Evolutionary conservation across 2,113 vertebrate species (phyloP), one percentile per base, ranked within the genome.

Genomic region (Gambusia affinis): DNA sequence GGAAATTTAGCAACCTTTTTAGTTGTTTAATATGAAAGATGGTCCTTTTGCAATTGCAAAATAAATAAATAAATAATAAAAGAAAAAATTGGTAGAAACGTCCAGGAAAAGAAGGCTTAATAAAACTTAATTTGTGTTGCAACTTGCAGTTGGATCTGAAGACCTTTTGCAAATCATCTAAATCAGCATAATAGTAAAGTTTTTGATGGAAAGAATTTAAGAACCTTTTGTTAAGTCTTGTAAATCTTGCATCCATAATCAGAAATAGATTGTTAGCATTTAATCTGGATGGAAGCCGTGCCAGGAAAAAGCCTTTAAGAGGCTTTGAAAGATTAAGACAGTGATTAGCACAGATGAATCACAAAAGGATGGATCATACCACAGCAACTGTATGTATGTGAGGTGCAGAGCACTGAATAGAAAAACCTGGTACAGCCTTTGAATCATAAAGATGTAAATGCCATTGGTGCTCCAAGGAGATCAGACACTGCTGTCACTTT

Each of bases 401-500:
- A 31, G 67, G 28, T 19, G 19, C 39, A 67, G 15, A 67, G 1
- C 29, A 31, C 12, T 24, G 4, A 54, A 14, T 22, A 35, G 68
- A 54, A 68, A 47, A 68, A 19, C 11, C 27, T 19, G 42, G 33
- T 17, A 14, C 42, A 14, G 30, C 15, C 15, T 15, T 29, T 51
- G 27, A 57, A 57, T 47, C 67, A 69, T 35, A 22, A 51, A 69
- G 47, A 22, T 69, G 29, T 24, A 60, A 70, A 70, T 70, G 24
- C 37, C 35, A 60, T 57, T 24, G 30, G 24, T 60, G 51, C 47
- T 47, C 33, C 44, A 31, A 29, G 44, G 19, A 57, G 19, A 24
- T 29, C 4, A 7, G 44, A 33, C 12, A 2, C 35, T 54, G 47
- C 29, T 33, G 11, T 57, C 19, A 33, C 29, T 33, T 30, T n/a